These are phyloP conservation scores for Caenorhabditis sp. DNA, from an alignment of 2,888 invertebrate species.

Conservation along the genomic window DNA sequence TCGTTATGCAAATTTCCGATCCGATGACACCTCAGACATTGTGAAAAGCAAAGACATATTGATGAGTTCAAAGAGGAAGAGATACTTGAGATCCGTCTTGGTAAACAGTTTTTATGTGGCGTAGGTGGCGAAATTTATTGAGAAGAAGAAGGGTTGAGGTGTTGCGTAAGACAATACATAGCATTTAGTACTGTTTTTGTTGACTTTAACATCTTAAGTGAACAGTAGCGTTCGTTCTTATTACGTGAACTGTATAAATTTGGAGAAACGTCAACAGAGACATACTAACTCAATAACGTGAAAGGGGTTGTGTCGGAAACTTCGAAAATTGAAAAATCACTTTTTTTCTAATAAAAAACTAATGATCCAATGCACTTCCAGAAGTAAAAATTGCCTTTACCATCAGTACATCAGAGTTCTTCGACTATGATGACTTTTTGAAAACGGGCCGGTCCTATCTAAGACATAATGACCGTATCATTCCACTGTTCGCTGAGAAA, in stretches of 20 bases:
- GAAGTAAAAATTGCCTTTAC: too few species aligned
- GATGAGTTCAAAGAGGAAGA: conserved; percentile 14
- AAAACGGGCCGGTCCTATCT: conserved; percentile 11
- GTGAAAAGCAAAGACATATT: conserved; percentile 55
- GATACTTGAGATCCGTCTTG: conserved; percentile 40
- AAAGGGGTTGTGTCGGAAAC: not conserved
- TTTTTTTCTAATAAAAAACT: too few species aligned
- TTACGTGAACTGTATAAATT: too few species aligned
- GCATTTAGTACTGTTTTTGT: not conserved
- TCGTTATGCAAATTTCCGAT: conserved; percentile 60
- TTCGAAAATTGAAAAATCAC: too few species aligned
- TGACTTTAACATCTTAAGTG: too few species aligned
- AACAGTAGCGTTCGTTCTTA: too few species aligned
- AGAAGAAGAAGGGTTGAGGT: not conserved
- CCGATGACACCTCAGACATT: conserved; percentile 55
- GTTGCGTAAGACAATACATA: conserved; percentile 38
- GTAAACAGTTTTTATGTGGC: conserved; percentile 37
- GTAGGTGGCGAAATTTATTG: conserved; percentile 18
- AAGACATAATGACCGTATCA: conserved; percentile 33
- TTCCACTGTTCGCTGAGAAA: conserved; percentile 30
- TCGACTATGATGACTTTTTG: conserved; percentile 32
- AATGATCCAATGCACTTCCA: too few species aligned
- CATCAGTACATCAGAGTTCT: too few species aligned
- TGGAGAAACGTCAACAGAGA: too few species aligned
- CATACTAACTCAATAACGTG: not conserved